These are phyloP conservation scores for Musca vetustissima DNA, from an alignment of 1,140 invertebrate genomes.

Conservation along the genomic window DNA sequence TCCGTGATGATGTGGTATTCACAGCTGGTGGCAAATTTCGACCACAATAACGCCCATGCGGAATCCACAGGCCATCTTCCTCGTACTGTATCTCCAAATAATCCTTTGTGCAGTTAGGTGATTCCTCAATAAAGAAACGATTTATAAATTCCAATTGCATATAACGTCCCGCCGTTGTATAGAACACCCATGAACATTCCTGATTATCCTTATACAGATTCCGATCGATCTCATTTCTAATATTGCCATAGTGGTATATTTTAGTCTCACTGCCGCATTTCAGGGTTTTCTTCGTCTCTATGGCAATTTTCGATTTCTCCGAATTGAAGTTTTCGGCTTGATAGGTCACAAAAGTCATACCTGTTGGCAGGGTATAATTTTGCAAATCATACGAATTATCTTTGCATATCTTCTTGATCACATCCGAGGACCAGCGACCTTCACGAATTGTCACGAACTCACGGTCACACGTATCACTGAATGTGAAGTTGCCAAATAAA, in stretches of 20 bases:
- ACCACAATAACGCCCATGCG: conserved; percentile 71
- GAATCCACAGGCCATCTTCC: conserved; percentile 57
- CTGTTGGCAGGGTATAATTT: conserved; percentile 7
- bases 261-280: conserved; percentile 16
- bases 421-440: background rate
- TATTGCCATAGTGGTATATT: background rate
- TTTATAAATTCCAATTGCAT: conserved; percentile 59
- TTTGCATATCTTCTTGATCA: conserved; percentile 5
- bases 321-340: conserved; percentile 25
- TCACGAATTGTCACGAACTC: conserved; percentile 33
- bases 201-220: conserved; percentile 58
- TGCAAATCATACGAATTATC: conserved; percentile 21
- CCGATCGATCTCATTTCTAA: conserved; percentile 29
- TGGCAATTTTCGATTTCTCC: conserved; percentile 24
- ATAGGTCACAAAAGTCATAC: conserved; percentile 31
- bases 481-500: conserved; percentile 34
- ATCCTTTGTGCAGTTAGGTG: conserved; percentile 74
- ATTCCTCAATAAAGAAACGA: conserved; percentile 74
- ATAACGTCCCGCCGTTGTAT: conserved; percentile 62
- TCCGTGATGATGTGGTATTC: conserved; percentile 63
- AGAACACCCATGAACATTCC: conserved; percentile 79
- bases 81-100: conserved; percentile 64
- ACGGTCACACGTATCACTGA: conserved; percentile 40
- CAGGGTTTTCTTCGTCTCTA: conserved; percentile 4
- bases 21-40: conserved; percentile 62